Evolutionary conservation across 2,888 invertebrate species (phyloP).

Genomic region (Sialis fuliginosa): DNA sequence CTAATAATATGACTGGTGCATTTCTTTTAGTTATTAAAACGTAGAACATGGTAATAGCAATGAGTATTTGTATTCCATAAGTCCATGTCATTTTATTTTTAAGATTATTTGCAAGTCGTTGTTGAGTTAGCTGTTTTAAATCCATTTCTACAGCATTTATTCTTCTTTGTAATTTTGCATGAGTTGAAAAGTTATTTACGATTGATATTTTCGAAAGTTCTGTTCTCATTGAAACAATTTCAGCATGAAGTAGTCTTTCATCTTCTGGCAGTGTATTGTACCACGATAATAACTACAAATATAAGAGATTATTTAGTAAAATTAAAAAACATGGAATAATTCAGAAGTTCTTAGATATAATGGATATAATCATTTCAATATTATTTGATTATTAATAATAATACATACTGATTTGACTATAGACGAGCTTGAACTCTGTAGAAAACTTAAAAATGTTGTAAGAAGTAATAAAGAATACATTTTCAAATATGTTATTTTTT

Average conservation of each 20-base stretch:
- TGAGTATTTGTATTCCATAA: conserved; percentile 23
- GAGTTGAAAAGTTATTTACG: conserved; percentile 39
- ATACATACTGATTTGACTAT: not conserved
- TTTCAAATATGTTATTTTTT: not conserved
- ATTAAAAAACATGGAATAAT: not conserved
- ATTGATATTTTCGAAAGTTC: conserved; percentile 33
- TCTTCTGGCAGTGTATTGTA: conserved; percentile 26
- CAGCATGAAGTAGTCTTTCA: conserved; percentile 25
- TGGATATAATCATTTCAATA: too few species aligned
- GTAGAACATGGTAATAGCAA: conserved; percentile 21
- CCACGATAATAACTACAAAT: conserved; percentile 31
- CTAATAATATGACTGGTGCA: conserved; percentile 27
- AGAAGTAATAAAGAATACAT: not conserved
- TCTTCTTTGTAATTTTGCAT: conserved; percentile 37
- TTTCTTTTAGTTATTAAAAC: conserved; percentile 26
- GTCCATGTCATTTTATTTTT: conserved; percentile 15
- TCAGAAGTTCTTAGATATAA: too few species aligned
- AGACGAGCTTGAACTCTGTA: not conserved
- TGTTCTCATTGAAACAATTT: conserved; percentile 26
- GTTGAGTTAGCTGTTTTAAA: conserved; percentile 22
- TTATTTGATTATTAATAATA: too few species aligned
- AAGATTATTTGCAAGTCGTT: conserved; percentile 12
- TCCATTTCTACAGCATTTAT: conserved; percentile 33
- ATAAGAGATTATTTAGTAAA: not conserved
- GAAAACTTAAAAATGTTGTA: not conserved